Base-by-base conservation (phyloP, 2,888 invertebrate genomes). In the Antheraea assamensis region DNA sequence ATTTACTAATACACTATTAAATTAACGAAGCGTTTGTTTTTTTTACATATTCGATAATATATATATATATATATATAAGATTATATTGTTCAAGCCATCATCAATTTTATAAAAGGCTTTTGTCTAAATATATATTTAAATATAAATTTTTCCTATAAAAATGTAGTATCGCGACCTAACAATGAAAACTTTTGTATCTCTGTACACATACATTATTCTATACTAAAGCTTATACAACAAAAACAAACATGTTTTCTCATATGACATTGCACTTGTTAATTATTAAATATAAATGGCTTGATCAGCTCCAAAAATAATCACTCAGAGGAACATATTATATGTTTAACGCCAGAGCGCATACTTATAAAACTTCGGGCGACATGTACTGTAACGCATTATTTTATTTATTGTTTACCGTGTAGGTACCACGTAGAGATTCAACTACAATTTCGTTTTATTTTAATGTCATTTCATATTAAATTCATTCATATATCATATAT, bases 211-310 rank as follows among this genome's bases (percentile, higher is more conserved):
- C 35, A 35, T 35, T 68, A 7, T 19, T n/a, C 35, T 35, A 68
- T 13, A n/a, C 31, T 35, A 68, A 13, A 68, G 68, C 68, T 68
- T 68, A 66, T 31, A 68, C 61, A 64, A 64, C 17, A 64, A 68
- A 35, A 68, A 66, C 21, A 35, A 64, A 68, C 35, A 68, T 35
- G 31, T 68, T 68, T 31, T 35, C 61, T 27, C 61, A 68, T 35
- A 68, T 35, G 68, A 68, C 31, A 68, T 68, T 68, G 68, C 68
- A 68, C 68, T 68, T 13, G 35, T 8, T 35, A 35, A 64, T 68
- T 68, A 35, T 68, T n/a, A 68, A 68, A 68, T 68, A 68, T 68
- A 68, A 68, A 68, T 68, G 68, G 35, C 35, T 35, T 10, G 71
- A 72, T 30, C 19, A 66, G 35, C 24, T 72, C 68, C 24, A 47